Evolutionary conservation across 1,140 invertebrate genomes (phyloP).

Genomic region (Nomia melanderi): DNA sequence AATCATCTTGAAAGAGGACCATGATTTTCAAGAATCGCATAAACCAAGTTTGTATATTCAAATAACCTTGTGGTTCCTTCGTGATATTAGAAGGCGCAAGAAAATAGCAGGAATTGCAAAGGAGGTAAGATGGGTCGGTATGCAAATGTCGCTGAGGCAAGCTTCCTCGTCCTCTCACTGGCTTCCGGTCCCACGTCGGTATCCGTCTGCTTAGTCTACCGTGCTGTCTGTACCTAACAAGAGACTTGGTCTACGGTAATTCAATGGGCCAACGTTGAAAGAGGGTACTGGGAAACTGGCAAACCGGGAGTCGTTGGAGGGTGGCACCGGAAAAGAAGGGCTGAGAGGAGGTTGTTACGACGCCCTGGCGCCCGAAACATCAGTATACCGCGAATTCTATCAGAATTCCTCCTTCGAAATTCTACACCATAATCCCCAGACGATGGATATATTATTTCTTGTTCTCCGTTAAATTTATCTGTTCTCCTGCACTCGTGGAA

Average conservation of each 20-base stretch:
- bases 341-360: slow-evolving; percentile 37
- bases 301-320: slow-evolving; percentile 34
- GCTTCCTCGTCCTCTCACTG: slow-evolving; percentile 3
- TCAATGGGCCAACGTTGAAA: neutral
- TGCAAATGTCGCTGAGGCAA: slow-evolving; percentile 12
- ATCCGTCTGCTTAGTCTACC: neutral
- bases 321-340: slow-evolving; percentile 28
- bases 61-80: neutral
- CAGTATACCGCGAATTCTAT: slow-evolving; percentile 4
- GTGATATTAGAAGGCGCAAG: neutral
- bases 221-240: slow-evolving; percentile 13
- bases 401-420: neutral
- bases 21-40: too few species aligned
- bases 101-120: slow-evolving; percentile 6
- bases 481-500: neutral
- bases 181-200: neutral
- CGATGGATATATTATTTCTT: slow-evolving; percentile 11
- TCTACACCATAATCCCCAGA: neutral
- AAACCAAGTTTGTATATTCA: neutral
- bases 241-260: neutral
- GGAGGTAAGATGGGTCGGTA: neutral
- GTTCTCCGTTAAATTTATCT: neutral
- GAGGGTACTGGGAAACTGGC: neutral
- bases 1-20: too few species aligned
- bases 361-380: slow-evolving; percentile 42